Percentiles rank a stretch among this genome's conserved stretches.
phyloP scores from a whole-genome alignment of 37 sponge, comb jelly and placozoan species.

The Mnemiopsis leidyi region DNA sequence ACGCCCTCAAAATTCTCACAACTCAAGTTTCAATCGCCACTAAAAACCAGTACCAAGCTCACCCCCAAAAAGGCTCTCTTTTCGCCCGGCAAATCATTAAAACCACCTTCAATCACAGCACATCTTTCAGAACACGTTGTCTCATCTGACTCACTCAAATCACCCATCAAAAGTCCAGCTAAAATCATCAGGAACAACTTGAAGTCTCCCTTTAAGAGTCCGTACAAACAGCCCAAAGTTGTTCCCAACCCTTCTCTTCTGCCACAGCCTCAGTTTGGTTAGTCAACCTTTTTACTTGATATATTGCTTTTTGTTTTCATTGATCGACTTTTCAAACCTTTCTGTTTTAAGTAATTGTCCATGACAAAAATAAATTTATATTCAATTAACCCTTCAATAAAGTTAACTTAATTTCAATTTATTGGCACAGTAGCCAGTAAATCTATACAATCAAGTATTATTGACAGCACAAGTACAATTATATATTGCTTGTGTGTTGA shows the following conservation, averaged over 20 bases:
- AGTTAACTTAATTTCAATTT: no score
- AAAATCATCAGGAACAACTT: not conserved
- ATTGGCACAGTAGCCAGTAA: no score
- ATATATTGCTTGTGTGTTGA: no score
- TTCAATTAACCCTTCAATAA: no score
- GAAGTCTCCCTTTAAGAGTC: slow-evolving; percentile 59
- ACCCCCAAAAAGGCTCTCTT: slow-evolving; percentile 14
- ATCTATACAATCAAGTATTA: no score
- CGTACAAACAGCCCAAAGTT: slow-evolving; percentile 50
- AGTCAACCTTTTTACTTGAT: not conserved
- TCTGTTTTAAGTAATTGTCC: no score
- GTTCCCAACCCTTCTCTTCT: slow-evolving; percentile 10
- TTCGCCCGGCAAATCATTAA: not conserved
- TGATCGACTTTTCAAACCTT: no score
- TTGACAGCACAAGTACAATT: no score
- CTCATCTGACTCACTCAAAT: slow-evolving; percentile 18
- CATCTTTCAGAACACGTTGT: not conserved
- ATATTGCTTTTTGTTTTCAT: no score
- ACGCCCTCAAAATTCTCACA: not conserved
- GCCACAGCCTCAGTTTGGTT: not conserved
- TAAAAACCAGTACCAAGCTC: not conserved
- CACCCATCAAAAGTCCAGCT: slow-evolving; percentile 53
- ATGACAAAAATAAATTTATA: no score
- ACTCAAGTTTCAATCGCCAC: slow-evolving; percentile 1
- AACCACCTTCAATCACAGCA: not conserved